Conservation (phyloP, 2,888 invertebrate species). For the Antheraea yamamai region DNA sequence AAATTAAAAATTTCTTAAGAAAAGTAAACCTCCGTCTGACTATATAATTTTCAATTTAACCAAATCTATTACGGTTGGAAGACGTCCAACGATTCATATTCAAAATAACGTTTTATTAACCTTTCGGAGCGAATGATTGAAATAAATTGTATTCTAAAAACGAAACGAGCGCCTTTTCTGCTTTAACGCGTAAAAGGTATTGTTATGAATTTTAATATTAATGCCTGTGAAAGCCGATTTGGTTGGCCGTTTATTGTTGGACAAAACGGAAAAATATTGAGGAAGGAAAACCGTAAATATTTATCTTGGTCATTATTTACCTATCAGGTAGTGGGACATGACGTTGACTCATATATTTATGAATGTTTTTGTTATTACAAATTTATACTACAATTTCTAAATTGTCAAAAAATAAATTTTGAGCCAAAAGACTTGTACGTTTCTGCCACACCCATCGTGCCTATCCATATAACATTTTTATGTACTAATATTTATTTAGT, state of each 20-base stretch:
- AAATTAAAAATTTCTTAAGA: neutral
- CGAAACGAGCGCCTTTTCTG: neutral
- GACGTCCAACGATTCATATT: conserved; percentile 9
- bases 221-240: neutral
- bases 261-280: neutral
- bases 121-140: conserved; percentile 9
- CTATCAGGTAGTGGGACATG: neutral
- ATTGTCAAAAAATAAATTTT: too few species aligned
- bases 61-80: neutral
- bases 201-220: conserved; percentile 9
- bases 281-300: neutral
- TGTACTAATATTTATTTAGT: too few species aligned
- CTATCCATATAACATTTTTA: too few species aligned
- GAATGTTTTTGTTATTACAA: neutral
- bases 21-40: neutral
- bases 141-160: conserved; percentile 12
- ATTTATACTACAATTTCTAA: too few species aligned
- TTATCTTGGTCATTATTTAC: neutral
- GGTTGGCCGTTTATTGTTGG: neutral
- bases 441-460: too few species aligned
- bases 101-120: conserved; percentile 7
- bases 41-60: conserved; percentile 2
- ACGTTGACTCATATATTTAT: neutral
- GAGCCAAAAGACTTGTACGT: too few species aligned
- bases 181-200: conserved; percentile 2